Evolutionary conservation across 2,113 vertebrate genomes (phyloP).

Genomic region (Propithecus coquereli): DNA sequence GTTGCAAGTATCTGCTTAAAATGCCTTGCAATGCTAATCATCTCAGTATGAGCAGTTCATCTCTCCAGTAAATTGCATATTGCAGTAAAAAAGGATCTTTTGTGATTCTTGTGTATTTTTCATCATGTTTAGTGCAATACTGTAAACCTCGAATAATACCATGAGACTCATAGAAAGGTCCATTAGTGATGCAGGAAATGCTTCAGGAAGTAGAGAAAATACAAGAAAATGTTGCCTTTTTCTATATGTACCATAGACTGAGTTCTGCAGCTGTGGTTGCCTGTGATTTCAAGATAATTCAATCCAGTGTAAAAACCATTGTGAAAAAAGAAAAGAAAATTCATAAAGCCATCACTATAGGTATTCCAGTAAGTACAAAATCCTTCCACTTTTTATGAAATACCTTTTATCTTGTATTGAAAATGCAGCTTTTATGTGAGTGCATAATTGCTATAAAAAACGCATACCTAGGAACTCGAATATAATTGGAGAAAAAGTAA

Average conservation of each 20-base stretch:
- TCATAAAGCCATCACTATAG: background rate
- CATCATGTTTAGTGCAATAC: background rate
- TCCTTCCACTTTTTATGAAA: background rate
- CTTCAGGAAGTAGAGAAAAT: background rate
- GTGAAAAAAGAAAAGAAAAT: background rate
- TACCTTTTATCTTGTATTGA: background rate
- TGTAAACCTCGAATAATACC: background rate
- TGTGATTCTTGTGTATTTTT: background rate
- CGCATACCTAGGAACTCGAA: background rate
- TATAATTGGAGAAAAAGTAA: background rate
- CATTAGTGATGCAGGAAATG: background rate
- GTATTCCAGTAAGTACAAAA: background rate
- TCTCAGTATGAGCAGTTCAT: background rate
- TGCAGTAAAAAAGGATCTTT: background rate
- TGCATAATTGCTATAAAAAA: background rate
- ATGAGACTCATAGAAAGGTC: background rate
- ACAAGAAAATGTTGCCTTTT: background rate
- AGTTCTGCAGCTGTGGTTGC: background rate
- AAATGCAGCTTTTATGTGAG: background rate
- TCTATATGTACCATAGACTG: background rate
- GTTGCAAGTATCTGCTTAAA: background rate
- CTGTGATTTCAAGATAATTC: background rate
- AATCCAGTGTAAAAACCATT: background rate
- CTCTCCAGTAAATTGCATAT: background rate
- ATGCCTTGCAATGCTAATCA: background rate